Percentiles rank a stretch among this genome's conserved stretches.
Conservation (phyloP, 1,140 invertebrate genomes). For the Drosophila nebulosa region DNA sequence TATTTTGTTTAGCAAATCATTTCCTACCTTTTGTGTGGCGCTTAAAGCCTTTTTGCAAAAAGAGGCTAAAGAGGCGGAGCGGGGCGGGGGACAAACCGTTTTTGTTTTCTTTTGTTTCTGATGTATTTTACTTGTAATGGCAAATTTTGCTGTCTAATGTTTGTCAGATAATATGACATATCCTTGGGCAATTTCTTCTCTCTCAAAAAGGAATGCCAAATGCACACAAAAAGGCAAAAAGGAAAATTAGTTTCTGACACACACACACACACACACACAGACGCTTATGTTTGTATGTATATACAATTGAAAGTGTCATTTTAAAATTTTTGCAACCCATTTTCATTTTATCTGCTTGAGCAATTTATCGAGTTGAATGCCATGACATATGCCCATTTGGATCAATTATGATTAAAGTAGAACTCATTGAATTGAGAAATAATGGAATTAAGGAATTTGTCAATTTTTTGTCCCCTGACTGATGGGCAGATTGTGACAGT, state of each 20-base stretch:
- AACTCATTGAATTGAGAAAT: neutral
- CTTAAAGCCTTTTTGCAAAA: neutral
- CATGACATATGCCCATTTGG: neutral
- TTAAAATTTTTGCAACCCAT: neutral
- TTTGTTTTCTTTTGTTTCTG: neutral
- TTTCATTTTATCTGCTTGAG: neutral
- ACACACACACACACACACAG: neutral
- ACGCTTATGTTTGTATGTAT: neutral
- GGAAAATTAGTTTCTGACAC: neutral
- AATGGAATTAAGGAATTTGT: neutral
- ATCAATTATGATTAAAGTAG: neutral
- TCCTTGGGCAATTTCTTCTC: slow-evolving; percentile 7
- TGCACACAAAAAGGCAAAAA: slow-evolving; percentile 26
- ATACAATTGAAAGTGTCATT: neutral
- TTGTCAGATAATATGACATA: neutral
- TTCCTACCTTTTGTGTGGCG: neutral
- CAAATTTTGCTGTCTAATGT: slow-evolving; percentile 3
- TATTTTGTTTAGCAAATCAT: neutral
- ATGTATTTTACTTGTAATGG: slow-evolving; percentile 23
- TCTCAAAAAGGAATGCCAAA: slow-evolving; percentile 38
- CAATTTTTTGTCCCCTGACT: neutral
- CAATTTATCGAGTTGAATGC: neutral
- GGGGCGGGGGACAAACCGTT: too few species aligned
- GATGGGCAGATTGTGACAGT: too few species aligned
- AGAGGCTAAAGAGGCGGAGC: neutral